Conservation (phyloP, 2,888 invertebrate species). For the Oligia fasciuncula region DNA sequence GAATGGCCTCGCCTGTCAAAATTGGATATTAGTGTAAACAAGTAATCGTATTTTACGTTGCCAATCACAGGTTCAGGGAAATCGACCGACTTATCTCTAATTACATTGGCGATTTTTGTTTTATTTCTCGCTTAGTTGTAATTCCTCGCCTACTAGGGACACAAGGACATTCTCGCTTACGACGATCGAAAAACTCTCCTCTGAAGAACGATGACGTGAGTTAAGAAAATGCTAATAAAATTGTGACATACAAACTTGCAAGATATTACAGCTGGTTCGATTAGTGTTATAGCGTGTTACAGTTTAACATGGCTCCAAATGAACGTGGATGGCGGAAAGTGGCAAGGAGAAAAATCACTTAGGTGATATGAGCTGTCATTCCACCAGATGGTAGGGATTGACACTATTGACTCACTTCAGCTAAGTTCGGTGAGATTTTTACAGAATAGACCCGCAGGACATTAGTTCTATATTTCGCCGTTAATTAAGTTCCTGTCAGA, state of each 20-base stretch:
- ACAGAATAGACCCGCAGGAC: not conserved
- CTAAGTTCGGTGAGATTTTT: too few relatives aligned
- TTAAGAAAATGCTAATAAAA: not conserved
- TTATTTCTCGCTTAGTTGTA: not conserved
- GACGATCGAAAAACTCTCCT: slow-evolving; percentile 1
- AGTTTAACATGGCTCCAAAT: not conserved
- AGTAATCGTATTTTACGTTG: not conserved
- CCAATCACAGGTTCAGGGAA: too few relatives aligned
- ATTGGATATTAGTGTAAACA: not conserved
- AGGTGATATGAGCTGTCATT: not conserved
- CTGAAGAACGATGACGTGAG: not conserved
- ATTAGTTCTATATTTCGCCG: not conserved
- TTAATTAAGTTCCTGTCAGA: not conserved
- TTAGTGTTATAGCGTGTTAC: slow-evolving; percentile 37
- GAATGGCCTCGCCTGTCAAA: not conserved
- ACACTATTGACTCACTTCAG: not conserved
- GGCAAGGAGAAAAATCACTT: too few relatives aligned
- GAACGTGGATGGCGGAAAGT: not conserved
- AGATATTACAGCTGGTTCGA: not conserved
- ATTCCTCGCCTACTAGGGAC: too few relatives aligned
- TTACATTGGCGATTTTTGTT: not conserved
- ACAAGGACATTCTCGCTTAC: not conserved
- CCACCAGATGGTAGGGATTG: not conserved
- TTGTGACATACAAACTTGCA: slow-evolving; percentile 20
- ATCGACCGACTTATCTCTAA: not conserved